Evolutionary conservation across 2,113 vertebrate genomes (phyloP), one percentile per base, ranked within the genome.

Genomic region (Neolamprologus fasciatus): DNA sequence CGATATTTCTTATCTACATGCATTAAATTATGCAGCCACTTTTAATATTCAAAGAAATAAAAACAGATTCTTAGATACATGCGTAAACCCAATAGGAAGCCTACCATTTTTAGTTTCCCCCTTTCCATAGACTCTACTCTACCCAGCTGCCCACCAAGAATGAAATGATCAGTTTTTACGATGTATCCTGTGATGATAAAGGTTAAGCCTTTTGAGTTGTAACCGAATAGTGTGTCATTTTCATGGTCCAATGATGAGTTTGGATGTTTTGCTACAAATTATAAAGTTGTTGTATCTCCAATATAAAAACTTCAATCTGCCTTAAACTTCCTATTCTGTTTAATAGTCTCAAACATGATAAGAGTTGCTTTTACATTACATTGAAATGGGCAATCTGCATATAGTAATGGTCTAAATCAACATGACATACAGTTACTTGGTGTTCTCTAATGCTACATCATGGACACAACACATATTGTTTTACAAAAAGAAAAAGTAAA

Each of bases 121-220:
- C 4, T 73, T 73, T 73, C 23, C 40, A 73, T 47, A 17, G 3
- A 26, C 9, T 73, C 4, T 3, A 7, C 21, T 76, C 26, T 17
- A 11, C 40, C 68, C 40, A 47, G 8, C 21, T 17, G 5, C 13
- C 14, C 21, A 16, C 6, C 8, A 28, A 7, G 40, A 11, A 47
- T 76, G 40, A 47, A 26, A 17, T 0, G 0, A 47, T 19, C 21
- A 0, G 16, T 47, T 17, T 11, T 47, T 26, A 45, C 12, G 1
- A 0, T 17, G 5, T 10, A 19, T 45, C 16, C 40, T 17, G 9
- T 26, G 5, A 73, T 26, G 21, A 45, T 19, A 47, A 7, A 76
- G 16, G 16, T 11, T 11, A 28, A 76, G 23, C 23, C 14, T 47
- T 19, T 76, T 7, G 68, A 47, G 40, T 26, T 47, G 21, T 26